A percentile compares a stretch with the other conserved stretches of the same genome.
Evolutionary conservation across 2,888 invertebrate genomes (phyloP).

Genomic region (Subacronicta megacephala): DNA sequence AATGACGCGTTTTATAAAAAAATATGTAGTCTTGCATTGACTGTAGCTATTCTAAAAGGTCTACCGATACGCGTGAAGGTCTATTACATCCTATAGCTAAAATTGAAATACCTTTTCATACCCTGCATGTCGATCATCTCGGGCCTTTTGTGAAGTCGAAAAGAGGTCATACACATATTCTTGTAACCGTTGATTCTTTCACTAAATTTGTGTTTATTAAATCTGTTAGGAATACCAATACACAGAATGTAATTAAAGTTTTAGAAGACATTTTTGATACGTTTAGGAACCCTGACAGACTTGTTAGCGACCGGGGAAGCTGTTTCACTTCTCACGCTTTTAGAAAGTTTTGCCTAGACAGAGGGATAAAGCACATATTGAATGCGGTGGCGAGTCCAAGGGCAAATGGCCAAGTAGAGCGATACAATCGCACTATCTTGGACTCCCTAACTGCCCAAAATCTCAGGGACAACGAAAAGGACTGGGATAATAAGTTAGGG

Average conservation of each 20-base stretch:
- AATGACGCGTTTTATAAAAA: slow-evolving; percentile 2
- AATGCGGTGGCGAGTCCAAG: slow-evolving; percentile 23
- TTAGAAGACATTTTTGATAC: slow-evolving; percentile 18
- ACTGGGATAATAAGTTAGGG: slow-evolving; percentile 18
- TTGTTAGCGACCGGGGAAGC: slow-evolving; percentile 6
- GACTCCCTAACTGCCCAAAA: slow-evolving; percentile 14
- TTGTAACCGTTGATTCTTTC: slow-evolving; percentile 35
- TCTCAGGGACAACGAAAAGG: slow-evolving; percentile 7
- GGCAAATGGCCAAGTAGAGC: slow-evolving; percentile 27
- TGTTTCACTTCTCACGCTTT: slow-evolving; percentile 23
- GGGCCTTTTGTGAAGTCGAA: slow-evolving; percentile 23
- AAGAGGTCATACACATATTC: slow-evolving; percentile 21
- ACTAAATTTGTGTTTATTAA: slow-evolving; percentile 34
- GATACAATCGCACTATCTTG: slow-evolving; percentile 25
- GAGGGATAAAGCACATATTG: slow-evolving; percentile 10
- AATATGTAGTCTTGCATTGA: slow-evolving; percentile 22
- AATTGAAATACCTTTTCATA: slow-evolving; percentile 12
- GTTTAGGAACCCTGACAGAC: slow-evolving; percentile 14
- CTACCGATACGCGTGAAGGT: neutral
- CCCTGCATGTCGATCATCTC: slow-evolving; percentile 20
- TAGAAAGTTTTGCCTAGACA: slow-evolving; percentile 10
- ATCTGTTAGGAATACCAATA: slow-evolving; percentile 34
- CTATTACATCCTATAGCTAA: slow-evolving; percentile 14
- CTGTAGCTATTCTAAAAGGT: slow-evolving; percentile 16
- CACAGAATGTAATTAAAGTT: slow-evolving; percentile 13